Conservation (phyloP, 2,888 invertebrate genomes). For the Drosophila flavopinicola region DNA sequence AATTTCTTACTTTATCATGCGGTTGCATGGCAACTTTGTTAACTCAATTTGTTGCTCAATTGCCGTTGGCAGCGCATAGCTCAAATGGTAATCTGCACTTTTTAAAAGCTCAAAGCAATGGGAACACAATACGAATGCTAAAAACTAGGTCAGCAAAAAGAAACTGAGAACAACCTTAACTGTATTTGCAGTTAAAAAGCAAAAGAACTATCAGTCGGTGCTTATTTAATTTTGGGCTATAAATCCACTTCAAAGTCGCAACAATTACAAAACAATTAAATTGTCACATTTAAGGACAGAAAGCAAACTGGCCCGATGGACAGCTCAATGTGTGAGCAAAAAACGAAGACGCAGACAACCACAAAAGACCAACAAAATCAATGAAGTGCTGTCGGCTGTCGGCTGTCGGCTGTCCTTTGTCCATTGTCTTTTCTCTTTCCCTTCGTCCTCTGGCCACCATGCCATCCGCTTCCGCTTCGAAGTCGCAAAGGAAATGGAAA, state of each 20-base stretch:
- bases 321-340: constrained; percentile 9
- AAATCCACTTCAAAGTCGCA: constrained; percentile 60
- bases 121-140: not conserved
- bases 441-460: constrained; percentile 4
- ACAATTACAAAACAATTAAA: constrained; percentile 79
- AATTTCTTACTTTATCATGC: constrained; percentile 7
- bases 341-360: constrained; percentile 35
- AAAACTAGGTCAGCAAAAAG: constrained; percentile 34
- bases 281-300: constrained; percentile 64
- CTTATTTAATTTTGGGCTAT: constrained; percentile 58
- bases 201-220: constrained; percentile 18
- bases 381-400: constrained; percentile 38
- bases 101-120: constrained; percentile 15
- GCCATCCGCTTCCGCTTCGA: constrained; percentile 36
- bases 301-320: constrained; percentile 35
- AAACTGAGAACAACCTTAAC: constrained; percentile 7
- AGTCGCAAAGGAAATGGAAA: constrained; percentile 60
- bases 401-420: constrained; percentile 47
- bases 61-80: constrained; percentile 8
- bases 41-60: constrained; percentile 16
- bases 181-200: constrained; percentile 5
- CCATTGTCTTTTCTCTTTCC: constrained; percentile 1
- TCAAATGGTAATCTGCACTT: constrained; percentile 17
- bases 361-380: constrained; percentile 53
- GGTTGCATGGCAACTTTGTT: constrained; percentile 5